phyloP scores from a whole-genome alignment of 1,140 invertebrate species.

The Drosophila varians region DNA sequence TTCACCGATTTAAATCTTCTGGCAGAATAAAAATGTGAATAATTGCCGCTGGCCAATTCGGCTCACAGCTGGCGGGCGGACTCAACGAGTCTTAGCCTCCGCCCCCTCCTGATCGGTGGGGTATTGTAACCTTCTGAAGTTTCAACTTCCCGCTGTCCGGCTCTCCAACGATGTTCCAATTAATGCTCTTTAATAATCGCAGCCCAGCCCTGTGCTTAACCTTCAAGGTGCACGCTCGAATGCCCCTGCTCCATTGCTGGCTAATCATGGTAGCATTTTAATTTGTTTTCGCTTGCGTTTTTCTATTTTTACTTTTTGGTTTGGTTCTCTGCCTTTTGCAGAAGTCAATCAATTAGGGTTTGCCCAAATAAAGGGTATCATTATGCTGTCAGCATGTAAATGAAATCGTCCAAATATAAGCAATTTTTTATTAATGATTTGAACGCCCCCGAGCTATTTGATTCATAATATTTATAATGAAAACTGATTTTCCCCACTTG shows the following conservation, averaged over 20 bases:
- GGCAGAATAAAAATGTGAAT: constrained; percentile 18
- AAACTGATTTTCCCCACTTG: constrained; percentile 3
- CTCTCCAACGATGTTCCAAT: constrained; percentile 67
- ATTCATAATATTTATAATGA: not conserved
- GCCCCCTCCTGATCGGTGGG: not conserved
- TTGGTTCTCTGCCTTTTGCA: constrained; percentile 9
- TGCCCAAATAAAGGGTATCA: constrained; percentile 4
- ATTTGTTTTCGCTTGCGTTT: constrained; percentile 33
- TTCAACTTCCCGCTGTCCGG: constrained; percentile 38
- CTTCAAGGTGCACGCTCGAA: constrained; percentile 68
- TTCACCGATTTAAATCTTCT: constrained; percentile 33
- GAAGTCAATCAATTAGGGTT: constrained; percentile 26
- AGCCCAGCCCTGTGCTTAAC: constrained; percentile 46
- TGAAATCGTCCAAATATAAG: constrained; percentile 8
- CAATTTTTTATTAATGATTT: too few relatives aligned
- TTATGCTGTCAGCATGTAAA: constrained; percentile 34
- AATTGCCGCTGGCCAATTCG: constrained; percentile 3
- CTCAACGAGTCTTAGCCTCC: not conserved
- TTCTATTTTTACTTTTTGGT: constrained; percentile 12
- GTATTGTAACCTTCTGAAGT: constrained; percentile 17
- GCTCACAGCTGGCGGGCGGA: constrained; percentile 14
- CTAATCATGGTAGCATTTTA: constrained; percentile 40
- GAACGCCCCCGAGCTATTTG: not conserved
- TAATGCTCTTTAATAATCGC: constrained; percentile 63
- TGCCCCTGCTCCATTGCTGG: constrained; percentile 42